A percentile compares a stretch with the other conserved stretches of the same genome.
Evolutionary conservation across 2,113 vertebrate genomes (phyloP).

Genomic region (Pseudorhombus dupliciocellatus): DNA sequence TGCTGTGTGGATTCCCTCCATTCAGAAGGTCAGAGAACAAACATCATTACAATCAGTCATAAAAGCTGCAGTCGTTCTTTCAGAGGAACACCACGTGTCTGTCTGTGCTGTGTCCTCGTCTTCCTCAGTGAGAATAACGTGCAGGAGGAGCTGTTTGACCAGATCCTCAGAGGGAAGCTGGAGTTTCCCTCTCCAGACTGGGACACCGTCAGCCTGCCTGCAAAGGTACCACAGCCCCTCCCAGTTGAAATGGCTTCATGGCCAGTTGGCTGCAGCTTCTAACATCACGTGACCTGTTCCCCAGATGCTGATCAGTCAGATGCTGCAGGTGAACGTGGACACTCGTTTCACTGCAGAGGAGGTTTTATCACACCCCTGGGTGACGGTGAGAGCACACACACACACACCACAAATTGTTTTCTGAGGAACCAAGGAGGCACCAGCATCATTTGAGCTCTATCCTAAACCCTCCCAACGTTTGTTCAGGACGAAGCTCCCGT

Average conservation of each 20-base stretch:
- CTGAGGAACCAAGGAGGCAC: no score
- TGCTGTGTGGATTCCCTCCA: slow-evolving; percentile 97
- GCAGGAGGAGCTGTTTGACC: slow-evolving; percentile 97
- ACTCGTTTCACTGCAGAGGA: slow-evolving; percentile 93
- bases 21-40: slow-evolving; percentile 86
- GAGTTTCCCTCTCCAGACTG: slow-evolving; percentile 98
- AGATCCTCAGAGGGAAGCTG: slow-evolving; percentile 94
- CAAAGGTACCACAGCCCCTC: slow-evolving; percentile 79
- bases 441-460: no score
- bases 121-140: slow-evolving; percentile 91
- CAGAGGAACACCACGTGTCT: background rate
- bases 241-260: background rate
- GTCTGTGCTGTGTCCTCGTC: background rate
- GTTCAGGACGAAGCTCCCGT: slow-evolving; percentile 88
- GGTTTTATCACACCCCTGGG: slow-evolving; percentile 94
- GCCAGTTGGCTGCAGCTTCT: background rate
- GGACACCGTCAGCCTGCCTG: slow-evolving; percentile 93
- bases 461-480: no score
- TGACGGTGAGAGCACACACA: slow-evolving; percentile 85
- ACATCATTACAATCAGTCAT: background rate
- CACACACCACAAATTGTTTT: background rate
- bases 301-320: slow-evolving; percentile 95
- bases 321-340: slow-evolving; percentile 96
- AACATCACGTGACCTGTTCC: slow-evolving; percentile 43
- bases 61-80: background rate